phyloP scores from a whole-genome alignment of 2,888 invertebrate genomes.

The Zelleria hepariella region DNA sequence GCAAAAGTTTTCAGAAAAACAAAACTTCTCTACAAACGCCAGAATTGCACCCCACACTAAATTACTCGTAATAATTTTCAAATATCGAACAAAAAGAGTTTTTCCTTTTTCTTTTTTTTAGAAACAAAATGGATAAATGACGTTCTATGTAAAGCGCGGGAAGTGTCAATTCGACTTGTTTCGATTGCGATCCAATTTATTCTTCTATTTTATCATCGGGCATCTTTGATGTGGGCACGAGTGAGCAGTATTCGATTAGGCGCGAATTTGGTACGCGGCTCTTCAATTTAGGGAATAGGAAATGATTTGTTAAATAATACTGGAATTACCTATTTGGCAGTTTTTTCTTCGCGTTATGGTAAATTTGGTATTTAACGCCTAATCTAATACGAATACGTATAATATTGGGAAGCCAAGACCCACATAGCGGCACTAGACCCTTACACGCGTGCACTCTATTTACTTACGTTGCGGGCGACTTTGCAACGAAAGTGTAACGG shows the following conservation, averaged over 20 bases:
- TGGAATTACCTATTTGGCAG: too few relatives aligned
- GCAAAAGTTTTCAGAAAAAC: too few relatives aligned
- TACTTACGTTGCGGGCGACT: too few relatives aligned
- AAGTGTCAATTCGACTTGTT: constrained; percentile 49
- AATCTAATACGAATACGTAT: too few relatives aligned
- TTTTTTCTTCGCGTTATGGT: too few relatives aligned
- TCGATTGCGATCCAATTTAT: constrained; percentile 47
- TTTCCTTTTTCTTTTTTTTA: constrained; percentile 8
- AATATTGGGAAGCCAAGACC: too few relatives aligned
- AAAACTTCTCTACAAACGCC: neutral
- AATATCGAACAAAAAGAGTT: neutral
- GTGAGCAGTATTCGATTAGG: constrained; percentile 53
- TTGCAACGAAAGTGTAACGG: too few relatives aligned
- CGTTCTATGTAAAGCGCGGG: constrained; percentile 37
- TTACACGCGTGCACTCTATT: too few relatives aligned
- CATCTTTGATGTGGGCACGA: constrained; percentile 54
- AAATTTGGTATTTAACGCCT: too few relatives aligned
- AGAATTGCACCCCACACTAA: neutral
- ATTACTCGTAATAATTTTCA: neutral
- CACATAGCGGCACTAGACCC: too few relatives aligned
- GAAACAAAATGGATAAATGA: constrained; percentile 41
- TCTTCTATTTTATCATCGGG: constrained; percentile 51
- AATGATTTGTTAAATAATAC: neutral
- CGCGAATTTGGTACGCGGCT: constrained; percentile 38
- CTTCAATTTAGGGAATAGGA: constrained; percentile 43